A percentile compares a stretch with the other conserved stretches of the same genome.
These are phyloP conservation scores for Enteromius viviparus DNA, from an alignment of 2,797 vertebrate species.

Conservation along the genomic window DNA sequence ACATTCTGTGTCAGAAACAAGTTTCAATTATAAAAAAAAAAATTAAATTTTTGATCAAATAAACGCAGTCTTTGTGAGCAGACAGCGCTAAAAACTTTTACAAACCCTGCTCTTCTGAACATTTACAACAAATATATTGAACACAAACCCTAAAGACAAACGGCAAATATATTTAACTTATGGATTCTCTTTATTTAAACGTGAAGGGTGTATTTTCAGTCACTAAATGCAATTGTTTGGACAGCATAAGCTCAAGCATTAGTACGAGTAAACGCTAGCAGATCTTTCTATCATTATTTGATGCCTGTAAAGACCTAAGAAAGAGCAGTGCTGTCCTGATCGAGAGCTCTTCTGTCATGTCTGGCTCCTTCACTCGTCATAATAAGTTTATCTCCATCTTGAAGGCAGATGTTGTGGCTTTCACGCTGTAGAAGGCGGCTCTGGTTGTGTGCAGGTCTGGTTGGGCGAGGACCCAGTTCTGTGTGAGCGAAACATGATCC, in stretches of 20 bases:
- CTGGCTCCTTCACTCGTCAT: constrained; percentile 34
- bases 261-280: background rate
- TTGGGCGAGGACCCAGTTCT: constrained; percentile 48
- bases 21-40: too few relatives aligned
- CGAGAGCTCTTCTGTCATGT: constrained; percentile 43
- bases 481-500: constrained; percentile 38
- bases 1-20: too few relatives aligned
- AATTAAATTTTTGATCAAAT: background rate
- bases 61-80: background rate
- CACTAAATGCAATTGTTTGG: too few relatives aligned
- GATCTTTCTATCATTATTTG: background rate
- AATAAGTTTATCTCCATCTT: constrained; percentile 59
- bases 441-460: constrained; percentile 17
- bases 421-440: constrained; percentile 44
- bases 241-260: background rate
- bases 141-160: background rate
- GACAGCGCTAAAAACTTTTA: background rate
- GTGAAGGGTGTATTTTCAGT: background rate
- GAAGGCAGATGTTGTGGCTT: constrained; percentile 64
- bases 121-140: background rate
- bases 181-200: background rate
- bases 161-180: background rate
- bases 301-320: background rate
- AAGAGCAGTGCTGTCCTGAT: constrained; percentile 15
- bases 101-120: background rate